Conservation (phyloP, 2,797 vertebrate genomes). For the Buceros bicornis region DNA sequence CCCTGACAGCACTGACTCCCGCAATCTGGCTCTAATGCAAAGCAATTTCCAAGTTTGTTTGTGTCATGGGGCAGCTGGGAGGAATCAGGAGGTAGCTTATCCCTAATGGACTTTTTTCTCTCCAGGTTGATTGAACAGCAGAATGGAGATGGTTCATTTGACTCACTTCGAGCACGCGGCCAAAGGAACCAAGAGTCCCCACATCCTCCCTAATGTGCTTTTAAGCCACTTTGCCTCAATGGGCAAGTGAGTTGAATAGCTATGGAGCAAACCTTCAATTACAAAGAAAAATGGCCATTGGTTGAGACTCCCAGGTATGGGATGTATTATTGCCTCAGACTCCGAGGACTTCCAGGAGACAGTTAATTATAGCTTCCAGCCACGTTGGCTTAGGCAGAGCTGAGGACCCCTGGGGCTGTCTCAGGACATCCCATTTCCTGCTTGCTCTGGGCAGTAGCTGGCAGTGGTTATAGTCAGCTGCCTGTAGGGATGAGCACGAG, state of each 20-base stretch:
- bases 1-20: neutral
- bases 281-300: neutral
- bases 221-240: neutral
- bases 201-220: neutral
- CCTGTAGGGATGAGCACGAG: too few relatives aligned
- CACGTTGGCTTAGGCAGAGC: neutral
- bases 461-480: neutral
- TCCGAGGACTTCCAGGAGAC: neutral
- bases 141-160: neutral
- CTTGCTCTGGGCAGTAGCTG: neutral
- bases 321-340: neutral
- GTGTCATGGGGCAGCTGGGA: neutral
- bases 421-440: neutral
- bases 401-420: neutral
- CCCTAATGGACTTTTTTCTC: neutral
- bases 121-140: neutral
- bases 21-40: neutral
- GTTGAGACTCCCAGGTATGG: neutral
- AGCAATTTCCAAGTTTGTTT: neutral
- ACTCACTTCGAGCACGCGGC: fast-evolving
- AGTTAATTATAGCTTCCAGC: neutral
- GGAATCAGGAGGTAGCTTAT: neutral
- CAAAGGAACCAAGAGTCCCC: neutral
- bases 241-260: neutral
- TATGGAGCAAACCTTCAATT: neutral